phyloP scores from a whole-genome alignment of 2,888 invertebrate genomes.

The Andricus curvator region DNA sequence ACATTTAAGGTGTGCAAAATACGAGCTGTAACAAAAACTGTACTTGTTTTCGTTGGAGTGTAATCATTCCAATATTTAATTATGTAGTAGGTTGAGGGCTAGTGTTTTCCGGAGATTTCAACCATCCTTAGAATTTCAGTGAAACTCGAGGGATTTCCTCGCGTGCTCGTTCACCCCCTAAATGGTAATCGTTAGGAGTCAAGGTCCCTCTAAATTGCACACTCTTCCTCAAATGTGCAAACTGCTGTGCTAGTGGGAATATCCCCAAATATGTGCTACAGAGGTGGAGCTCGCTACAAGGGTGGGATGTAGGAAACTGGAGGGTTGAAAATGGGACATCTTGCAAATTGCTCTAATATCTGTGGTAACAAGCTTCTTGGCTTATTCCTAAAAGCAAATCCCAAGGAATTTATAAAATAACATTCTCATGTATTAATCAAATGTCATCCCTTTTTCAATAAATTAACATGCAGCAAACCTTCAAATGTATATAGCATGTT shows the following conservation, averaged over 20 bases:
- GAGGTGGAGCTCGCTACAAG: not conserved
- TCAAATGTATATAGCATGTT: too few species aligned
- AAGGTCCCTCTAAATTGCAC: conserved; percentile 59
- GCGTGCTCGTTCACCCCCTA: conserved; percentile 50
- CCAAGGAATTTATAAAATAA: not conserved
- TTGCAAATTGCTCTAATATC: conserved; percentile 54
- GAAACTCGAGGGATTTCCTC: conserved; percentile 49
- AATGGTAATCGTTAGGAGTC: conserved; percentile 56
- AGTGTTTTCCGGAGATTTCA: not conserved
- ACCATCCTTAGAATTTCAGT: conserved; percentile 41
- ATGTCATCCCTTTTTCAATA: too few species aligned
- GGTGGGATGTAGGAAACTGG: not conserved
- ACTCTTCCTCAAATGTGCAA: conserved; percentile 52
- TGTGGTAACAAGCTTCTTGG: conserved; percentile 50
- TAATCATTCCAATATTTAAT: not conserved
- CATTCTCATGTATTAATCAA: not conserved
- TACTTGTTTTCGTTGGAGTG: too few species aligned
- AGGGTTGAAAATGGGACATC: conserved; percentile 38
- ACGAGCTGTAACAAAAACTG: too few species aligned
- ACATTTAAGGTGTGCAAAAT: too few species aligned
- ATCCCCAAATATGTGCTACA: conserved; percentile 4
- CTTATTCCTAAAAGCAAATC: too few species aligned
- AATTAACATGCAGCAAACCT: too few species aligned
- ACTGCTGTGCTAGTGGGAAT: conserved; percentile 1
- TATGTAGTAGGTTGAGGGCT: not conserved